phyloP scores from a whole-genome alignment of 2,113 vertebrate genomes.

The Nibea coibor region DNA sequence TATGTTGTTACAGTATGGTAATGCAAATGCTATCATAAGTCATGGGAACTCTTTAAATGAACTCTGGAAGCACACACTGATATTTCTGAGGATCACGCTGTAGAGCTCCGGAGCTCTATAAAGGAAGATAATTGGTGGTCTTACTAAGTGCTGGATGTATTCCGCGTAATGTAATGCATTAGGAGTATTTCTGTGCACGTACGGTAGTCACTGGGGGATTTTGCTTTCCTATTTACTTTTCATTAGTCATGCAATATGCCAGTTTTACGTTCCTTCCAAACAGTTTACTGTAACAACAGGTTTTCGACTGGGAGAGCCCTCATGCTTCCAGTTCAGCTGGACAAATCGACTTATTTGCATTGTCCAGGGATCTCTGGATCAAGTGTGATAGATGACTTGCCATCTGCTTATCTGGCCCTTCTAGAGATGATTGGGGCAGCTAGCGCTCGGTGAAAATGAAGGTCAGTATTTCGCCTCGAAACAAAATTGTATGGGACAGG shows the following conservation, averaged over 20 bases:
- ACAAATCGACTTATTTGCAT: conserved; percentile 70
- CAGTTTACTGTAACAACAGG: conserved; percentile 10
- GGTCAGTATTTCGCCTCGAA: conserved; percentile 76
- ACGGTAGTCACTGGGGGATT: conserved; percentile 8
- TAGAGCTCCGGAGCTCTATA: conserved; percentile 22
- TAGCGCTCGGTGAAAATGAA: conserved; percentile 73
- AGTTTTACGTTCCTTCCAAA: background rate
- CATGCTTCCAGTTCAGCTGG: conserved; percentile 44
- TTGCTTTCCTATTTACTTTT: conserved; percentile 20
- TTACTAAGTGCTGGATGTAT: conserved; percentile 17
- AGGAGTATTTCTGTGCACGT: conserved; percentile 14
- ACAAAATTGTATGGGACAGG: conserved; percentile 53
- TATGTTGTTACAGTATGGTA: conserved; percentile 23
- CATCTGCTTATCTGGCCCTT: conserved; percentile 80
- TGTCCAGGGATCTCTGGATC: conserved; percentile 73
- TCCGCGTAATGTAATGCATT: conserved; percentile 15
- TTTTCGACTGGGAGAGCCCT: conserved; percentile 12
- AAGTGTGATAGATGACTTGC: conserved; percentile 80
- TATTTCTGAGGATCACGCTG: conserved; percentile 28
- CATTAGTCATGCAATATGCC: conserved; percentile 39
- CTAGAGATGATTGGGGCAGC: conserved; percentile 71
- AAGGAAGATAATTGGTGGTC: conserved; percentile 26
- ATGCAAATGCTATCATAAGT: conserved; percentile 34
- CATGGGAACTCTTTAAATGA: conserved; percentile 37
- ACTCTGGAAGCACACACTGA: conserved; percentile 41